Evolutionary conservation across 2,113 vertebrate species (phyloP).

Genomic region (Aegithalos caudatus): DNA sequence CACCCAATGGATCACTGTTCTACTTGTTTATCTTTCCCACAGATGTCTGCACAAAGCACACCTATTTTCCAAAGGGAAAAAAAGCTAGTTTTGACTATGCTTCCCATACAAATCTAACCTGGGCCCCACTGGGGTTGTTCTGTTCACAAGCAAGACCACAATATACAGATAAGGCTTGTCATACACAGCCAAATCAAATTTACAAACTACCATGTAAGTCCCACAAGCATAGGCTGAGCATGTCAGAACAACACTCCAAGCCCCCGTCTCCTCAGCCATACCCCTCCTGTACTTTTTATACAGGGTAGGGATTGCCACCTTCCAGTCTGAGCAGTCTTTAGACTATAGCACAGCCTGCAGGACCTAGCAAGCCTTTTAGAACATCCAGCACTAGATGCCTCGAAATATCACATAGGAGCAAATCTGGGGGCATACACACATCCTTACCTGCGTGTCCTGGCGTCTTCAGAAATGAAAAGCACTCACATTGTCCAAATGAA

Average conservation of each 20-base stretch:
- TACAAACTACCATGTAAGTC: not conserved
- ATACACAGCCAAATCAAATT: not conserved
- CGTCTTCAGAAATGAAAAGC: not conserved
- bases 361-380: not conserved
- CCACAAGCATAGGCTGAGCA: not conserved
- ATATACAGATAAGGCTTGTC: not conserved
- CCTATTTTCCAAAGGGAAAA: not conserved
- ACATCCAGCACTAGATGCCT: not conserved
- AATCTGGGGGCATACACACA: accelerated
- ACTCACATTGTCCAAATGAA: not conserved
- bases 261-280: not conserved
- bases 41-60: not conserved
- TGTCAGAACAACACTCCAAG: not conserved
- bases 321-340: not conserved
- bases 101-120: not conserved
- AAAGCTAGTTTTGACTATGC: not conserved
- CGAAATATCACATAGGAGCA: not conserved
- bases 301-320: not conserved
- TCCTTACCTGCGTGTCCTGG: not conserved
- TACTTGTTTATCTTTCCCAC: not conserved
- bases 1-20: not conserved
- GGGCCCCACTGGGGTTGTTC: not conserved
- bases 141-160: not conserved
- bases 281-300: not conserved
- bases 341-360: not conserved